Percentiles rank a stretch among this genome's conserved stretches.
Evolutionary conservation across 2,113 vertebrate species (phyloP).

Genomic region (Rafetus swinhoei): DNA sequence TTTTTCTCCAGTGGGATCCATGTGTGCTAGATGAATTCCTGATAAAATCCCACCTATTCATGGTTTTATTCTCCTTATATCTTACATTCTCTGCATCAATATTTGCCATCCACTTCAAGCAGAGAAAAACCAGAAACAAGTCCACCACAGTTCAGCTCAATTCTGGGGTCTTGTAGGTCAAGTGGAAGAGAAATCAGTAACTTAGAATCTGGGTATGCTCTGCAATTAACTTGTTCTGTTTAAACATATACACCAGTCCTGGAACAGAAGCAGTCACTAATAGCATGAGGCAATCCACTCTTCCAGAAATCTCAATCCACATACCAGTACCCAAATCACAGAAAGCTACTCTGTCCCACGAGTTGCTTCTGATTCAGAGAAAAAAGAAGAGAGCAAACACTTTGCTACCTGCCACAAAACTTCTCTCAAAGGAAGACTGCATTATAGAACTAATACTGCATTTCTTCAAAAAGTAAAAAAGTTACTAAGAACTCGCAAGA

Average conservation of each 20-base stretch:
- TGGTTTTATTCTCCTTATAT: neutral
- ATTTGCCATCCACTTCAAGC: neutral
- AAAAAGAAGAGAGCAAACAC: neutral
- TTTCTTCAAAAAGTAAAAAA: neutral
- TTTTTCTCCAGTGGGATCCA: neutral
- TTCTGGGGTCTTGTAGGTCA: neutral
- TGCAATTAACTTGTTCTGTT: neutral
- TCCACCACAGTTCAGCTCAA: neutral
- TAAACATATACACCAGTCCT: neutral
- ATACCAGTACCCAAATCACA: neutral
- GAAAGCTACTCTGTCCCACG: neutral
- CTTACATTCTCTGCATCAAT: neutral
- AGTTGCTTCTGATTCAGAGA: neutral
- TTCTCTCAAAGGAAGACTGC: neutral
- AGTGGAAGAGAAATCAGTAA: neutral
- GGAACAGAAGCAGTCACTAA: neutral
- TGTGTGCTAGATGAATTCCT: neutral
- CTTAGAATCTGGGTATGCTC: neutral
- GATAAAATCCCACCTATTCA: neutral
- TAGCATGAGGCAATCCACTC: neutral
- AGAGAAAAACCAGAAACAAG: neutral
- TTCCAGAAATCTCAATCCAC: neutral
- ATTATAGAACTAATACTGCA: neutral
- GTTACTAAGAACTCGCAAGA: neutral
- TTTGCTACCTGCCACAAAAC: neutral